phyloP scores from a whole-genome alignment of 1,140 invertebrate species.

The Platyura marginata region DNA sequence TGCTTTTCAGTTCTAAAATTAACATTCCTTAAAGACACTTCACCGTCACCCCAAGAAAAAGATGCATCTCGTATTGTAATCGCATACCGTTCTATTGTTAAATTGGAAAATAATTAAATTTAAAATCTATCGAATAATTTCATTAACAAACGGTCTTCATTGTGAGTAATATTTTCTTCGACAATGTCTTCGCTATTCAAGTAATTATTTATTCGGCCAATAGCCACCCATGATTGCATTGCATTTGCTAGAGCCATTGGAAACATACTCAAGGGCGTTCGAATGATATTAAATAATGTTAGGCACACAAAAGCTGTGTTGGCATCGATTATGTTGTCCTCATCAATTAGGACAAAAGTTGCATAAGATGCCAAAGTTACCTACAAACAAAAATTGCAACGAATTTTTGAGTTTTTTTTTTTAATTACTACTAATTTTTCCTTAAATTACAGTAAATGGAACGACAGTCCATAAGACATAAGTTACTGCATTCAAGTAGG shows the following conservation, averaged over 20 bases:
- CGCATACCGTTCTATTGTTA: constrained; percentile 18
- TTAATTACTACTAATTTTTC: no score
- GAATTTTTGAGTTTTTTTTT: no score
- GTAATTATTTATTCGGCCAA: constrained; percentile 74
- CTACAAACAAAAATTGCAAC: constrained; percentile 24
- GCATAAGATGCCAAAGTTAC: constrained; percentile 83
- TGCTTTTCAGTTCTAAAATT: constrained; percentile 46
- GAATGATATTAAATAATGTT: constrained; percentile 92
- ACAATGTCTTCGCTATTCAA: constrained; percentile 75
- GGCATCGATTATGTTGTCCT: constrained; percentile 68
- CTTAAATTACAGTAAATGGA: no score
- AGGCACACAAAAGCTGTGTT: constrained; percentile 90
- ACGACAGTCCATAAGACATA: constrained; percentile 92
- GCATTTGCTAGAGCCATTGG: constrained; percentile 76
- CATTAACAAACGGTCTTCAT: constrained; percentile 44
- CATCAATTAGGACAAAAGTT: constrained; percentile 69
- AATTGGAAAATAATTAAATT: not conserved
- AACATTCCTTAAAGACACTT: constrained; percentile 47
- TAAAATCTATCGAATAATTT: not conserved
- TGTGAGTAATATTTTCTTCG: constrained; percentile 53
- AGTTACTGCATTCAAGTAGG: constrained; percentile 73
- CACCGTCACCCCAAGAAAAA: constrained; percentile 53
- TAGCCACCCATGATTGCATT: constrained; percentile 60
- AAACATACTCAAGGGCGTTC: constrained; percentile 80
- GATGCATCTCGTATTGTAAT: constrained; percentile 55